phyloP scores from a whole-genome alignment of 2,113 vertebrate genomes.

The Bostrychus sinensis region DNA sequence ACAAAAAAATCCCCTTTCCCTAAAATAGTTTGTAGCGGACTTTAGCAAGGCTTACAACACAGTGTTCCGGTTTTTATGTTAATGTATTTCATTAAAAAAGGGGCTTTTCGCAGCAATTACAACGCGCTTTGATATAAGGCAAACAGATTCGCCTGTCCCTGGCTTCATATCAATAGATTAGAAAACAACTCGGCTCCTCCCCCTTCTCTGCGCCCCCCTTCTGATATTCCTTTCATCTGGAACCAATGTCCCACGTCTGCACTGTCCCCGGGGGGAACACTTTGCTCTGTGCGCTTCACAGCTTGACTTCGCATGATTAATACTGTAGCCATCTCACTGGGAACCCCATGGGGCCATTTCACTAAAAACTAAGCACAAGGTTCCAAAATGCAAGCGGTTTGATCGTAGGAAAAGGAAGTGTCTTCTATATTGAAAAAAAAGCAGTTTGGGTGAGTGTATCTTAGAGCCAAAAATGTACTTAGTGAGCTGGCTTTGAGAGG shows the following conservation, averaged over 20 bases:
- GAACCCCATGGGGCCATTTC: constrained; percentile 56
- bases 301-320: constrained; percentile 70
- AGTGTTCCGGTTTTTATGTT: constrained; percentile 54
- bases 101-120: constrained; percentile 58
- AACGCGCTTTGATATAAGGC: constrained; percentile 42
- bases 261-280: constrained; percentile 69
- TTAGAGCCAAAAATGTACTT: constrained; percentile 75
- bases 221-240: constrained; percentile 73
- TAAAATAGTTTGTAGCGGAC: constrained; percentile 49
- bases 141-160: constrained; percentile 54
- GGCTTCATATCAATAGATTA: constrained; percentile 65
- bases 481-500: constrained; percentile 72
- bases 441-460: constrained; percentile 55
- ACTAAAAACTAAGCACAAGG: constrained; percentile 50
- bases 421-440: constrained; percentile 50
- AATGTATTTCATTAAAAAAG: constrained; percentile 62
- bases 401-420: constrained; percentile 26
- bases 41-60: constrained; percentile 51
- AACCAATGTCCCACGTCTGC: constrained; percentile 74
- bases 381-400: constrained; percentile 44
- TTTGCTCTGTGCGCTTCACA: constrained; percentile 68
- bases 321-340: constrained; percentile 67
- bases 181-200: constrained; percentile 65
- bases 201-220: constrained; percentile 39
- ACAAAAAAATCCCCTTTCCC: constrained; percentile 23